Evolutionary conservation across 2,113 vertebrate species (phyloP), one percentile per base, ranked within the genome.

Genomic region (Cricetomys ansorgei): DNA sequence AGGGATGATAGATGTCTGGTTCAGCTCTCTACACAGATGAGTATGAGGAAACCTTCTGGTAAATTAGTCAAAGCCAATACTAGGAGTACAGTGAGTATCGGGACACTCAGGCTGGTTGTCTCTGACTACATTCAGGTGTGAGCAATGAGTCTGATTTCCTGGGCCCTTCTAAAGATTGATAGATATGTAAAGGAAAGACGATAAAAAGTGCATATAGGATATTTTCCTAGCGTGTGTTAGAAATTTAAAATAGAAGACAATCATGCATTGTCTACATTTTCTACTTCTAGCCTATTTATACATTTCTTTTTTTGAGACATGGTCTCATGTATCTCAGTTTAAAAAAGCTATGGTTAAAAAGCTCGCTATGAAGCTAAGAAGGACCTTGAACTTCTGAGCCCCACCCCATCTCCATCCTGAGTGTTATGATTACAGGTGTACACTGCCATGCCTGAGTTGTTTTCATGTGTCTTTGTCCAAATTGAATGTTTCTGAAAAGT

Each of bases 11-110:
- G 55, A 34, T 1, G 8, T 13, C 11, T 23, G 8, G 16, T 7
- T 17, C n/a, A 34, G 1, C 19, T 0, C 7, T 40, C 73, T 10
- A 37, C 0, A 8, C 3, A 6, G 21, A 8, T 72, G 34, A 72
- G n/a, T 55, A 65, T 15, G 50, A 53, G 5, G 4, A 2, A 53
- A 59, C 5, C 15, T 45, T 55, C 7, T 48, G 43, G 57, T 13
- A 3, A 7, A 13, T 21, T 17, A 55, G 1, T 70, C 19, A 50
- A 1, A 77, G 16, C 7, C 50, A 72, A 3, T 50, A 3, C 12
- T 84, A 10, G 53, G 34, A 59, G 17, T 7, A 34, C 12, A 7
- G 1, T 10, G 55, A 13, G 48, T 9, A 15, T 64, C 37, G 67
- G 29, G 50, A 29, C 2, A 0, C 23, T 72, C 12, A 31, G 11